Evolutionary conservation across 2,113 vertebrate genomes (phyloP).

Genomic region (Crotophaga sulcirostris): DNA sequence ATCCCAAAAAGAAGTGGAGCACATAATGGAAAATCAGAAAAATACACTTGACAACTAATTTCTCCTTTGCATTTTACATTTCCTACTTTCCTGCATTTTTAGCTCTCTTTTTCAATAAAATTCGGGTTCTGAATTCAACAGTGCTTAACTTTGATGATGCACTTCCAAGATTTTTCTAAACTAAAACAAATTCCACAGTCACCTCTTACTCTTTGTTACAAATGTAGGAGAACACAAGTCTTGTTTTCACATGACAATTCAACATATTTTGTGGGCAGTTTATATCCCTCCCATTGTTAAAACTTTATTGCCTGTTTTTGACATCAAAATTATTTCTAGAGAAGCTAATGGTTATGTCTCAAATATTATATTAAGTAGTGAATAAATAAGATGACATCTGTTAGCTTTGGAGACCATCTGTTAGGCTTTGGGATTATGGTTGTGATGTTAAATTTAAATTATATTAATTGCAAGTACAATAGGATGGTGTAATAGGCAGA

Average conservation of each 20-base stretch:
- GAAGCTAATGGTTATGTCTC: constrained; percentile 52
- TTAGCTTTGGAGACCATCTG: constrained; percentile 60
- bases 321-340: constrained; percentile 44
- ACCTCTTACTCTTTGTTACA: background rate
- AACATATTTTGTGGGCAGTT: background rate
- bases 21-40: background rate
- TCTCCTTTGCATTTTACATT: background rate
- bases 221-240: background rate
- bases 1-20: background rate
- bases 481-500: background rate
- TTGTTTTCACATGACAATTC: background rate
- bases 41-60: background rate
- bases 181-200: background rate
- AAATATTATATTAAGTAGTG: constrained; percentile 59
- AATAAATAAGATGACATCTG: constrained; percentile 63
- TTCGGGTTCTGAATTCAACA: background rate
- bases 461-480: constrained; percentile 6
- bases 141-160: background rate
- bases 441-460: constrained; percentile 51
- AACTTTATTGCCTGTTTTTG: constrained; percentile 13
- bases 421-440: constrained; percentile 25
- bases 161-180: background rate
- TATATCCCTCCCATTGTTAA: background rate
- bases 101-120: background rate
- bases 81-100: background rate